These are phyloP conservation scores for Tetropium fuscum DNA, from an alignment of 2,888 invertebrate genomes.

Conservation along the genomic window DNA sequence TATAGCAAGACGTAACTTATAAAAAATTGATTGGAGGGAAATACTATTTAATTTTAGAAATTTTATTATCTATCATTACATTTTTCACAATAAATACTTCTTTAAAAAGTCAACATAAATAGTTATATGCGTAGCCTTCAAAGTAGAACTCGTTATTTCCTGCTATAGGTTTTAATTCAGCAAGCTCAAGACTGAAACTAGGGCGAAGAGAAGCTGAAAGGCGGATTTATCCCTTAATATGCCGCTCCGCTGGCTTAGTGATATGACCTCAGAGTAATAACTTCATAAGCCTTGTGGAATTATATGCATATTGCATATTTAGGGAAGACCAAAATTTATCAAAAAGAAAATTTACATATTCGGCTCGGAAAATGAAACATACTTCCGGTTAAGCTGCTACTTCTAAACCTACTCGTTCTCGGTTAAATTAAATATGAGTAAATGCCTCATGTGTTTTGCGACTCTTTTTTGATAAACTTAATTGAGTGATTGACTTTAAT, in stretches of 20 bases:
- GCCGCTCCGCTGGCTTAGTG: conserved; percentile 28
- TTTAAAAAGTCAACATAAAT: too few species aligned
- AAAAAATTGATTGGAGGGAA: too few species aligned
- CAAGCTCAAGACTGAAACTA: not conserved
- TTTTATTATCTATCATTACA: too few species aligned
- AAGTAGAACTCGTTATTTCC: too few species aligned
- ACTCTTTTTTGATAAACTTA: not conserved
- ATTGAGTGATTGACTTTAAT: conserved; percentile 23
- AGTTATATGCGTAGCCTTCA: too few species aligned
- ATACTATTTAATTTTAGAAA: too few species aligned
- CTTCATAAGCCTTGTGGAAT: conserved; percentile 57
- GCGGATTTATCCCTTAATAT: conserved; percentile 22
- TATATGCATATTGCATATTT: conserved; percentile 59
- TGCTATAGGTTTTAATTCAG: too few species aligned
- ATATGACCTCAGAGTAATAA: conserved; percentile 53
- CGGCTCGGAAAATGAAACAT: conserved; percentile 20
- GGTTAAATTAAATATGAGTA: conserved; percentile 6
- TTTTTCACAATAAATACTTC: too few species aligned
- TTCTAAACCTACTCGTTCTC: conserved; percentile 2
- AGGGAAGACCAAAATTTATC: conserved; percentile 55
- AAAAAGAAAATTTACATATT: conserved; percentile 59
- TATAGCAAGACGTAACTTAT: too few species aligned
- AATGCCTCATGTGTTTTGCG: conserved; percentile 4
- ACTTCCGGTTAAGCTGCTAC: conserved; percentile 6
- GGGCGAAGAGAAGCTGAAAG: not conserved